Evolutionary conservation across 2,113 vertebrate genomes (phyloP).

Genomic region (Brevimyrus niger): DNA sequence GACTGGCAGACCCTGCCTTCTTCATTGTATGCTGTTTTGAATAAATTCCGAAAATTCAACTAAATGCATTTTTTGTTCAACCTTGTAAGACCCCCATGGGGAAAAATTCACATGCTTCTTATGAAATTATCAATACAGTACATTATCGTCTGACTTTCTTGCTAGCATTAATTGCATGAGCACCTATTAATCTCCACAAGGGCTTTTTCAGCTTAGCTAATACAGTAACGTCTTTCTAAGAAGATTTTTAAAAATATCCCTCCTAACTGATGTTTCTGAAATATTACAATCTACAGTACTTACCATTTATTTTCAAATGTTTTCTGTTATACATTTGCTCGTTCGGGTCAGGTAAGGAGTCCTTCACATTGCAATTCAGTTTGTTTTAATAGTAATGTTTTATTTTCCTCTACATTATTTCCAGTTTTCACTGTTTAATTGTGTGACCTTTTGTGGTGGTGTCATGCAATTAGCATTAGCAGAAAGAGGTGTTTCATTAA

Average conservation of each 20-base stretch:
- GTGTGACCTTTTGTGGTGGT: neutral
- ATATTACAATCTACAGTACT: neutral
- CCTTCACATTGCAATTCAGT: neutral
- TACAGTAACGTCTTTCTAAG: neutral
- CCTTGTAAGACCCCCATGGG: neutral
- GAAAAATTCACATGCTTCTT: neutral
- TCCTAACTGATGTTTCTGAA: neutral
- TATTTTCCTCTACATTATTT: neutral
- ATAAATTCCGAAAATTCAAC: neutral
- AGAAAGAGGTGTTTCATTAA: neutral
- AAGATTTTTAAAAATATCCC: neutral
- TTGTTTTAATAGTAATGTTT: neutral
- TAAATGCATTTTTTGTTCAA: neutral
- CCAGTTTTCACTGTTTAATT: neutral
- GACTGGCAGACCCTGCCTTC: neutral
- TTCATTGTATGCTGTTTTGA: neutral
- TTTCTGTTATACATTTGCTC: neutral
- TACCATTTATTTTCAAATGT: neutral
- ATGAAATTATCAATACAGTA: neutral
- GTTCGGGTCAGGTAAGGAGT: neutral
- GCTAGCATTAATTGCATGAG: neutral
- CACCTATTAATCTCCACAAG: neutral
- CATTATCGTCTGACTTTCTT: neutral
- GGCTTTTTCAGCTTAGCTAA: neutral
- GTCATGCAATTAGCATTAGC: neutral